Conservation (phyloP, 2,797 vertebrate genomes). For the Microcaecilia unicolor region DNA sequence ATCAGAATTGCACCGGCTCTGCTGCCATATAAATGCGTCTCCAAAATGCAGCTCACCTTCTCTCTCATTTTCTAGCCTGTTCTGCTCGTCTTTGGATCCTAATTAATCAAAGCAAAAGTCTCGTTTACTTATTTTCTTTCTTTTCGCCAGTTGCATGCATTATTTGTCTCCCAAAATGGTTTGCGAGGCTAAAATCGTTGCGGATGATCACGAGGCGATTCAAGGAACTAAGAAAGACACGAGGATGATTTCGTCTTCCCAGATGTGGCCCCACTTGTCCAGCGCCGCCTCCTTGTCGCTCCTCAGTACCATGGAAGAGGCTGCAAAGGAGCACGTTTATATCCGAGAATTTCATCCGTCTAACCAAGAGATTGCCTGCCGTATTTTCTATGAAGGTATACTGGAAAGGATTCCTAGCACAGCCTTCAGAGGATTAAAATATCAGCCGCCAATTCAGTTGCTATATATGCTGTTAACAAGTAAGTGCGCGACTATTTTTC, state of each 20-base stretch:
- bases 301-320: conserved; percentile 44
- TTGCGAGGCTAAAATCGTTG: conserved; percentile 96
- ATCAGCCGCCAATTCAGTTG: conserved; percentile 78
- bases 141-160: conserved; percentile 75
- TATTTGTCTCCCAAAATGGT: conserved; percentile 94
- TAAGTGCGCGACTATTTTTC: conserved; percentile 45
- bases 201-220: conserved; percentile 84
- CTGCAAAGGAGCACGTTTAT: conserved; percentile 59
- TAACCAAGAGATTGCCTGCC: conserved; percentile 77
- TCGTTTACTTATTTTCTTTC: no score
- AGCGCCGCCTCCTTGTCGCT: conserved; percentile 18
- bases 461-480: conserved; percentile 79
- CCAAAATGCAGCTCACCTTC: conserved; percentile 66
- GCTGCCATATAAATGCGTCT: conserved; percentile 78
- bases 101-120: no score
- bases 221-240: conserved; percentile 80
- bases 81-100: conserved; percentile 46
- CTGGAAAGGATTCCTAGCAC: conserved; percentile 92
- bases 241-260: conserved; percentile 60
- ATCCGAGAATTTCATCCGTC: conserved; percentile 82
- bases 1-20: conserved; percentile 58
- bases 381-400: conserved; percentile 92
- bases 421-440: conserved; percentile 79
- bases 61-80: conserved; percentile 70
- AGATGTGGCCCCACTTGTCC: conserved; percentile 73